phyloP scores from a whole-genome alignment of 2,888 invertebrate species.

The Trichopoda pennipes region DNA sequence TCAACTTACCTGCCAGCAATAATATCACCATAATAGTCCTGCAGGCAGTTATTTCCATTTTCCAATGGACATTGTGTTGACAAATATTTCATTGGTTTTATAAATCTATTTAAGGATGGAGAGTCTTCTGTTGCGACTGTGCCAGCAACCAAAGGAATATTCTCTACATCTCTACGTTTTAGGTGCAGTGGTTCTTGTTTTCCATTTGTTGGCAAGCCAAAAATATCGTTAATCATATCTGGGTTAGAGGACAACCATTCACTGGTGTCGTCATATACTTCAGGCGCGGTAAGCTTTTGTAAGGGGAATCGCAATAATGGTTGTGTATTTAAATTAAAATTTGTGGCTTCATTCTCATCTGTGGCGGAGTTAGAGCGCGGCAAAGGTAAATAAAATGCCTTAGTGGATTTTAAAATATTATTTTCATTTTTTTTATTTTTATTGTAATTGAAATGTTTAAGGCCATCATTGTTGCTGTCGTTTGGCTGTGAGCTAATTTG shows the following conservation, averaged over 20 bases:
- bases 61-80: conserved; percentile 72
- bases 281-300: neutral
- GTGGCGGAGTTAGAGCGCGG: conserved; percentile 43
- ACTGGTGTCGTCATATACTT: conserved; percentile 30
- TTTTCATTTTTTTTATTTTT: conserved; percentile 57
- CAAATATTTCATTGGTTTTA: conserved; percentile 74
- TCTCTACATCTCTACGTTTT: conserved; percentile 42
- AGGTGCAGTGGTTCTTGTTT: conserved; percentile 13
- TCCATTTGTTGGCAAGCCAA: conserved; percentile 45
- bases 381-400: conserved; percentile 34
- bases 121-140: conserved; percentile 36
- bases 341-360: conserved; percentile 44
- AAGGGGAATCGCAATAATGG: conserved; percentile 46
- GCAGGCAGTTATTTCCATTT: conserved; percentile 73
- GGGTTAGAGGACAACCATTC: conserved; percentile 40
- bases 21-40: conserved; percentile 74
- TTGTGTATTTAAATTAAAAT: conserved; percentile 29
- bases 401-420: conserved; percentile 38
- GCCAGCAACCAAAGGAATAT: conserved; percentile 27
- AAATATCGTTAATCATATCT: conserved; percentile 53
- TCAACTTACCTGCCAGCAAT: conserved; percentile 75
- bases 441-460: conserved; percentile 66
- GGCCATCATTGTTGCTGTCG: conserved; percentile 35
- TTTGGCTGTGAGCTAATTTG: conserved; percentile 34
- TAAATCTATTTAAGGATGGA: conserved; percentile 70